Percentiles rank a stretch among this genome's conserved stretches.
These are phyloP conservation scores for Ennomos fuscantarius DNA, from an alignment of 2,888 invertebrate species.

Conservation along the genomic window DNA sequence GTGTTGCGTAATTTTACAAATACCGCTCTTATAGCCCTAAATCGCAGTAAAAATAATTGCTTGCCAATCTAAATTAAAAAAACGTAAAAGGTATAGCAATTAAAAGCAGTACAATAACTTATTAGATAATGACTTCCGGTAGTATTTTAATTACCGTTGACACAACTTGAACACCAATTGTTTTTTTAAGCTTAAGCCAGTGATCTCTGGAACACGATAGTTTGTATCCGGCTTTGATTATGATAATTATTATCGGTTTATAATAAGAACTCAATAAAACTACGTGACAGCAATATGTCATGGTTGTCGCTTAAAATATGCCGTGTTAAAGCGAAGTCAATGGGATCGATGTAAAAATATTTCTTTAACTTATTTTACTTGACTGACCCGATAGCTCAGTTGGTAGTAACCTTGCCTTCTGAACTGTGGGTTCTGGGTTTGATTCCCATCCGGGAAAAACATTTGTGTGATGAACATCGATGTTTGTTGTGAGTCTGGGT, in stretches of 20 bases:
- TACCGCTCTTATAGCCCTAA: no score
- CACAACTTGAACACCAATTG: conserved; percentile 8
- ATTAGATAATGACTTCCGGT: conserved; percentile 14
- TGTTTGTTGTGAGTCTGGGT: no score
- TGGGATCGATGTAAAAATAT: background rate
- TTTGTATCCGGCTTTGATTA: conserved; percentile 63
- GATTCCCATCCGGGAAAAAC: no score
- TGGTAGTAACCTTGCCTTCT: no score
- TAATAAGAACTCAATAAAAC: conserved; percentile 72
- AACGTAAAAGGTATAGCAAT: background rate
- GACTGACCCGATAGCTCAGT: no score
- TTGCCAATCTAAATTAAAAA: background rate
- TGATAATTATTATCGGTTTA: conserved; percentile 67
- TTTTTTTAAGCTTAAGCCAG: conserved; percentile 11
- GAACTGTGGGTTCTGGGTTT: no score
- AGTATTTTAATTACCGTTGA: conserved; percentile 23
- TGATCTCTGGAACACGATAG: conserved; percentile 48
- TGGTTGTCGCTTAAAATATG: conserved; percentile 57
- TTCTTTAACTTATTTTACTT: no score
- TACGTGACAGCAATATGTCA: conserved; percentile 69
- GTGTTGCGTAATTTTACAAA: no score
- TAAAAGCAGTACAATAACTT: conserved; percentile 3
- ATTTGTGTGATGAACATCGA: no score
- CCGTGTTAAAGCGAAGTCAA: conserved; percentile 51
- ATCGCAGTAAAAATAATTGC: no score